Evolutionary conservation across 2,888 invertebrate species (phyloP).

Genomic region (Xestoiulus laeticollis): DNA sequence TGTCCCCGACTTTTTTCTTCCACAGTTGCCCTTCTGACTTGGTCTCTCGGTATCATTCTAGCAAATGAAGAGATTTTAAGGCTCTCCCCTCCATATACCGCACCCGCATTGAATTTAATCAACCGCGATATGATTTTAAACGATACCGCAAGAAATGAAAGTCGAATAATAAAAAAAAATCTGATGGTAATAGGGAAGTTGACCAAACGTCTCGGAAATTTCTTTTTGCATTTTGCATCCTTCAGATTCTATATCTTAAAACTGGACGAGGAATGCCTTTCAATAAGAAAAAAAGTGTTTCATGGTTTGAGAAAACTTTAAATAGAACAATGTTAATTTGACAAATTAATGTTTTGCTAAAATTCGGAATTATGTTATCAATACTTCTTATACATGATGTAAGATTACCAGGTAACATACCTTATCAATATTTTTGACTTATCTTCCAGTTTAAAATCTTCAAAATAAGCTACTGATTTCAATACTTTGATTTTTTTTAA

Average conservation of each 20-base stretch:
- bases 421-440: too few species aligned
- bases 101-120: conserved; percentile 24
- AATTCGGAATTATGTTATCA: too few species aligned
- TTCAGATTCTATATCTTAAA: neutral
- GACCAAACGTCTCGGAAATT: neutral
- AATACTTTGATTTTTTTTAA: too few species aligned
- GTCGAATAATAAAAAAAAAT: neutral
- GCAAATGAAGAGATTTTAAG: conserved; percentile 16
- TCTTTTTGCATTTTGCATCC: neutral
- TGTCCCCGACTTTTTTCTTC: conserved; percentile 34
- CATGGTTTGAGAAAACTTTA: neutral
- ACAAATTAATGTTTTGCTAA: too few species aligned
- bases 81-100: neutral
- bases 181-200: neutral
- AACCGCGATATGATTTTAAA: conserved; percentile 45
- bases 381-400: too few species aligned
- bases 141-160: conserved; percentile 7
- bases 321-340: neutral
- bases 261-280: neutral
- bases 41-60: neutral
- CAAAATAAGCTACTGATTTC: too few species aligned
- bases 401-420: too few species aligned
- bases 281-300: too few species aligned
- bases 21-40: conserved; percentile 52
- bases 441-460: too few species aligned